Conservation (phyloP, 2,797 vertebrate genomes). For the Lindbergichthys nudifrons region DNA sequence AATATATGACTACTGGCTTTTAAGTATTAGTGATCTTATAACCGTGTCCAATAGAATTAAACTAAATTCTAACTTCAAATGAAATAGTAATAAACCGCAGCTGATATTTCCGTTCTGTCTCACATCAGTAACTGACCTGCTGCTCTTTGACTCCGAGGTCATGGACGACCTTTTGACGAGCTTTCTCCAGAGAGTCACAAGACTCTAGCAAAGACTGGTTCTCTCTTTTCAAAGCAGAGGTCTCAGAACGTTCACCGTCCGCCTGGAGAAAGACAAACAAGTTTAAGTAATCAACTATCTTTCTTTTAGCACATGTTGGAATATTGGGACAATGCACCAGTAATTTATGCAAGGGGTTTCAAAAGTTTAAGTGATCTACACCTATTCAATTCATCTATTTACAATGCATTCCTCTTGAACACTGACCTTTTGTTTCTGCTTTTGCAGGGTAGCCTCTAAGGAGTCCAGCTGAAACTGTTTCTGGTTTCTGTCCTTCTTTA, state of each 20-base stretch:
- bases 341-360: background rate
- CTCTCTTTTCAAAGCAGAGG: slow-evolving; percentile 89
- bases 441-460: slow-evolving; percentile 90
- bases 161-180: slow-evolving; percentile 88
- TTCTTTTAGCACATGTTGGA: background rate
- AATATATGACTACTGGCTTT: background rate
- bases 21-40: background rate
- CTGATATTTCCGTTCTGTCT: slow-evolving; percentile 3
- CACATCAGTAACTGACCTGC: slow-evolving; percentile 79
- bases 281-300: background rate
- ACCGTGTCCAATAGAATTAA: background rate
- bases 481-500: slow-evolving; percentile 92
- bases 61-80: background rate
- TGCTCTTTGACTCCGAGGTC: slow-evolving; percentile 94
- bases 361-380: background rate
- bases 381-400: background rate
- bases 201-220: slow-evolving; percentile 91
- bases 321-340: background rate
- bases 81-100: background rate
- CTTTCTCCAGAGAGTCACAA: slow-evolving; percentile 91
- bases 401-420: background rate
- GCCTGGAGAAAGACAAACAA: slow-evolving; percentile 77
- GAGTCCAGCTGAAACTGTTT: slow-evolving; percentile 93
- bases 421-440: slow-evolving; percentile 94
- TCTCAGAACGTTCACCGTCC: slow-evolving; percentile 91